Base-by-base conservation (phyloP, 2,113 vertebrate genomes). In the Parus major region DNA sequence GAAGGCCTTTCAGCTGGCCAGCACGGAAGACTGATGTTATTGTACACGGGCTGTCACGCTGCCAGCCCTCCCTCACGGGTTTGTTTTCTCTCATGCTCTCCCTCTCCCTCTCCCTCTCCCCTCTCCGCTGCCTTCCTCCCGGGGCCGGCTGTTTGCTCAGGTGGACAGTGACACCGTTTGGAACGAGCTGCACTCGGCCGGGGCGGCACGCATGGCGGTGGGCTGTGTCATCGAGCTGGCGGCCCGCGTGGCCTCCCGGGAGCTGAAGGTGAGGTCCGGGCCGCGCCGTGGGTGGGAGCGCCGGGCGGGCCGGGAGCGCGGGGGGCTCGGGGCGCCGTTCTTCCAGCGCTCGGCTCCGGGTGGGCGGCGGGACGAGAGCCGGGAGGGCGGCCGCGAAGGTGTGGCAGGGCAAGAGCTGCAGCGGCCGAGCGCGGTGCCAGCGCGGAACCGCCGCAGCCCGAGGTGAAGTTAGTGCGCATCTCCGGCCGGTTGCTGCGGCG, bases 11-110 rank as follows among this genome's bases (percentile, higher is more conserved):
- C 97, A 98, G 98, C 98, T 97, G 98, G 98, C 99, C 98, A 95
- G 97, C 98, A 96, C 97, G 98, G 98, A 99, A 99, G 98, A 99
- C 99, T 99, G 98, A 99, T 99, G 99, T 99, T 99, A 99, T 99
- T 99, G 98, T 98, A 98, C 98, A 98, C 91, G 97, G 98, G 97
- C 98, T 98, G 98, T 99, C 98, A 98, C 97, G 96, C 98, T 98
- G 98, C 98, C 98, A 99, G 98, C 97, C 97, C 98, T 98, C 98
- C 98, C 98, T 99, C 98, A 97, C 95, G 96, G 98, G 98, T 99
- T 98, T 98, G 98, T 98, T 98, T 98, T 98, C 96, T 98, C 97
- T 98, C 94, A 90, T 96, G 70, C 65, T 95, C 86, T 97, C 95
- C 92, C 91, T 94, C 69, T 93, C 91, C 28, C 96, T 94, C 93